Conservation (phyloP, 1,140 invertebrate species). For the Cheumatopsyche charites region DNA sequence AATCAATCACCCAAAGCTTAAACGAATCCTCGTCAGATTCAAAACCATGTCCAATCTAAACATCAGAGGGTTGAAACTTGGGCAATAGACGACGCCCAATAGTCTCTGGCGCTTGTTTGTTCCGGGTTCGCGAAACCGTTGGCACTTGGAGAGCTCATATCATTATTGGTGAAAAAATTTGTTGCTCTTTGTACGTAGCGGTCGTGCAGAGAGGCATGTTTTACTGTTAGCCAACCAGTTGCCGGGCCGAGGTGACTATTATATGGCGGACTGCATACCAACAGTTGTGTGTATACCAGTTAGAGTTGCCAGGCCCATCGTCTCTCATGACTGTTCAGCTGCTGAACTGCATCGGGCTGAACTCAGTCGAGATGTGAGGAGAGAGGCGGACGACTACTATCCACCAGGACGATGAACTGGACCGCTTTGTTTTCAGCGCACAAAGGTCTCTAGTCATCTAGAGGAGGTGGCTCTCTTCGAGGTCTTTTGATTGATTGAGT, state of each 20-base stretch:
- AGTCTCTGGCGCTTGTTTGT: neutral
- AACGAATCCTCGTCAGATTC: no score
- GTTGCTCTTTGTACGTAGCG: constrained; percentile 31
- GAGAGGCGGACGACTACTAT: no score
- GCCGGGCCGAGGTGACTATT: constrained; percentile 31
- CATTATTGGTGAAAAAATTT: constrained; percentile 35
- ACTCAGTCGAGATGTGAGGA: no score
- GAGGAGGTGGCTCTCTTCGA: no score
- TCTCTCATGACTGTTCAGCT: constrained; percentile 1
- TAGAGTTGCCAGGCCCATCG: neutral
- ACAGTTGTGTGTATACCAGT: constrained; percentile 4
- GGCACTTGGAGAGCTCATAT: constrained; percentile 23
- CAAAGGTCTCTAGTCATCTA: no score
- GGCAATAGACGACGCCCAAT: no score
- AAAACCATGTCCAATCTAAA: no score
- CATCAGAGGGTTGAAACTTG: no score
- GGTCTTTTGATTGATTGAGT: no score
- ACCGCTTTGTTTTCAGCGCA: neutral
- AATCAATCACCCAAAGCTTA: no score
- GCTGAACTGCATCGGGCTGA: no score
- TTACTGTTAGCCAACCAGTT: constrained; percentile 38
- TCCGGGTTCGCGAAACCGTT: constrained; percentile 26
- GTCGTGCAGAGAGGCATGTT: constrained; percentile 34
- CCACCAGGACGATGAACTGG: constrained; percentile 5
- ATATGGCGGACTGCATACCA: constrained; percentile 30